phyloP scores from a whole-genome alignment of 2,888 invertebrate genomes.

The Leucoptera coffeella region DNA sequence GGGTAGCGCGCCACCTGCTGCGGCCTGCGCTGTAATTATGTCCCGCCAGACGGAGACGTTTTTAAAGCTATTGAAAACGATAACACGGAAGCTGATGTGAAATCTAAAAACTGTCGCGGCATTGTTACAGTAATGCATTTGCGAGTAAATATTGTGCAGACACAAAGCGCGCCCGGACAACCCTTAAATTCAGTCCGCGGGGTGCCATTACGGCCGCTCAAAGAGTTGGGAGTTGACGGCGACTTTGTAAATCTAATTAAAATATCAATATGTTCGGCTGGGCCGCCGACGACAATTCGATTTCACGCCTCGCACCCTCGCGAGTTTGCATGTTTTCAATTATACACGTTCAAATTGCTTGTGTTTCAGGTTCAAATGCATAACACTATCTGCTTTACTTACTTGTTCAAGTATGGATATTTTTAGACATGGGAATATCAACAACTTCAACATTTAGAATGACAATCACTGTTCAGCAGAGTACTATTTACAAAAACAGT shows the following conservation, averaged over 20 bases:
- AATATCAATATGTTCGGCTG: slow-evolving; percentile 49
- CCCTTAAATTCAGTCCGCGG: slow-evolving; percentile 45
- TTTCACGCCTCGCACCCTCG: slow-evolving; percentile 44
- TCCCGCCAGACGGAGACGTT: too few relatives aligned
- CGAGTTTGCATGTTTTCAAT: too few relatives aligned
- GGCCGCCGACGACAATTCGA: slow-evolving; percentile 44
- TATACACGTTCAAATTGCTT: too few relatives aligned
- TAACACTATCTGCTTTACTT: too few relatives aligned
- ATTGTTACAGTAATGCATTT: slow-evolving; percentile 51
- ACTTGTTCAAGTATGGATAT: too few relatives aligned
- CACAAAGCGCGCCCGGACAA: slow-evolving; percentile 40
- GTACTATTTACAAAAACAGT: too few relatives aligned
- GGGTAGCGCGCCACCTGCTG: slow-evolving; percentile 38
- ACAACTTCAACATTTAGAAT: too few relatives aligned
- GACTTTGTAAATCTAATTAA: slow-evolving; percentile 54
- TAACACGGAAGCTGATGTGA: slow-evolving; percentile 39
- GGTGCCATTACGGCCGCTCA: slow-evolving; percentile 48
- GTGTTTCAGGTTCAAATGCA: too few relatives aligned
- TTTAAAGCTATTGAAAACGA: neutral
- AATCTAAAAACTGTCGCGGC: slow-evolving; percentile 47
- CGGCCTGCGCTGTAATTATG: slow-evolving; percentile 40
- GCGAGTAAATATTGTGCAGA: slow-evolving; percentile 49
- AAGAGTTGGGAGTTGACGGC: slow-evolving; percentile 42
- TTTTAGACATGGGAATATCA: too few relatives aligned
- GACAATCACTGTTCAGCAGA: too few relatives aligned